Evolutionary conservation across 2,888 invertebrate genomes (phyloP).

Genomic region (Scaptomyza caliginosa): DNA sequence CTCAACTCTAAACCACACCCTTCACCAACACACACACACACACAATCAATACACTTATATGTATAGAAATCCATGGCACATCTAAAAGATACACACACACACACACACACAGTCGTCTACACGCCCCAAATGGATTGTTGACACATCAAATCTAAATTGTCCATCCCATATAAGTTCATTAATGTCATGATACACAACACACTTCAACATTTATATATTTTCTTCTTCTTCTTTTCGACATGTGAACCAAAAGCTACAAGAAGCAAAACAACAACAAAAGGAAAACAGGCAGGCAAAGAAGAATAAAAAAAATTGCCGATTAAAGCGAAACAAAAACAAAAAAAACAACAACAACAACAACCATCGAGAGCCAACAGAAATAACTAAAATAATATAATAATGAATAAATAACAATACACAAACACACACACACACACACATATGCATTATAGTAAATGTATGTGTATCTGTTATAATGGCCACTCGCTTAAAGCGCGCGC

Average conservation of each 20-base stretch:
- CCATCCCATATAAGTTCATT: constrained; percentile 77
- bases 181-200: constrained; percentile 72
- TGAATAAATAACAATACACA: constrained; percentile 73
- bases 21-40: constrained; percentile 25
- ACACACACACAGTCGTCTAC: too few species aligned
- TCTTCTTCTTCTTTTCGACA: constrained; percentile 25
- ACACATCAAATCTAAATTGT: constrained; percentile 73
- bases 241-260: constrained; percentile 30
- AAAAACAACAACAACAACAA: neutral
- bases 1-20: constrained; percentile 49
- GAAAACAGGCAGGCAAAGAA: constrained; percentile 14
- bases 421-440: constrained; percentile 19
- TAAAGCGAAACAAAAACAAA: constrained; percentile 46
- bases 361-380: constrained; percentile 30
- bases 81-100: constrained; percentile 11
- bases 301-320: constrained; percentile 32
- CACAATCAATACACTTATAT: constrained; percentile 46
- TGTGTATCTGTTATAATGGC: constrained; percentile 48
- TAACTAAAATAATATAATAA: constrained; percentile 74
- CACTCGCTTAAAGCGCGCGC: constrained; percentile 47
- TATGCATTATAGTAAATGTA: neutral
- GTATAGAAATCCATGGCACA: constrained; percentile 31
- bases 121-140: constrained; percentile 55
- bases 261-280: neutral
- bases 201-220: constrained; percentile 25